phyloP scores from a whole-genome alignment of 2,797 vertebrate species.

The Amphiprion clarkii region DNA sequence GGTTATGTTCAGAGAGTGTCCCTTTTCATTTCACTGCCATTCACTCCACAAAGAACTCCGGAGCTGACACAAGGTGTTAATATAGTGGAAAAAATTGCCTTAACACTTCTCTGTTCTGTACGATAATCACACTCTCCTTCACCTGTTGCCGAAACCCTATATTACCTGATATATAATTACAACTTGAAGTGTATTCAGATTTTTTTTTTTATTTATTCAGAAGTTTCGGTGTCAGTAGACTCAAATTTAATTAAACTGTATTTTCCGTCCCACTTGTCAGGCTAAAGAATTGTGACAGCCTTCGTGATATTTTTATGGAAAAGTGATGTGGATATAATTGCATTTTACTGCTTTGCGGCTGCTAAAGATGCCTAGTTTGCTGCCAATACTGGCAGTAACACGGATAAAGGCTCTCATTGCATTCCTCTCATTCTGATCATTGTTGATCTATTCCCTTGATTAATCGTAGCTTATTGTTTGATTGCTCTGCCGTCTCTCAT shows the following conservation, averaged over 20 bases:
- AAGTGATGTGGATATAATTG: constrained; percentile 47
- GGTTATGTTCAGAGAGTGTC: constrained; percentile 31
- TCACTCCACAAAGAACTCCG: constrained; percentile 35
- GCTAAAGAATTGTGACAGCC: constrained; percentile 6
- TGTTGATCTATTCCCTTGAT: constrained; percentile 65
- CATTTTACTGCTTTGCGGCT: constrained; percentile 44
- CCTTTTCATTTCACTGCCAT: constrained; percentile 49
- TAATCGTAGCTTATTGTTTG: constrained; percentile 66
- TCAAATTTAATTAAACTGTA: constrained; percentile 18
- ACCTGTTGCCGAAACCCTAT: constrained; percentile 21
- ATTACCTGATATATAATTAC: constrained; percentile 22
- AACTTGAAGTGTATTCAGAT: constrained; percentile 2
- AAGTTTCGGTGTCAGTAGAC: background rate
- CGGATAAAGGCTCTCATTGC: constrained; percentile 42
- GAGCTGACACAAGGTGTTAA: constrained; percentile 36
- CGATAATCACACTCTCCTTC: constrained; percentile 39
- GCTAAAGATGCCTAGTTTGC: constrained; percentile 39
- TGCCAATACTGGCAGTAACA: constrained; percentile 36
- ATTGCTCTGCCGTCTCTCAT: constrained; percentile 69
- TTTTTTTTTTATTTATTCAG: constrained; percentile 16
- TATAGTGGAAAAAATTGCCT: constrained; percentile 17
- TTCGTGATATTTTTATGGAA: constrained; percentile 24
- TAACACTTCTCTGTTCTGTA: background rate
- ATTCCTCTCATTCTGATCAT: constrained; percentile 54
- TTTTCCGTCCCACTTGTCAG: constrained; percentile 20